Conservation (phyloP, 2,888 invertebrate species). For the Dasysyrphus albostriatus region DNA sequence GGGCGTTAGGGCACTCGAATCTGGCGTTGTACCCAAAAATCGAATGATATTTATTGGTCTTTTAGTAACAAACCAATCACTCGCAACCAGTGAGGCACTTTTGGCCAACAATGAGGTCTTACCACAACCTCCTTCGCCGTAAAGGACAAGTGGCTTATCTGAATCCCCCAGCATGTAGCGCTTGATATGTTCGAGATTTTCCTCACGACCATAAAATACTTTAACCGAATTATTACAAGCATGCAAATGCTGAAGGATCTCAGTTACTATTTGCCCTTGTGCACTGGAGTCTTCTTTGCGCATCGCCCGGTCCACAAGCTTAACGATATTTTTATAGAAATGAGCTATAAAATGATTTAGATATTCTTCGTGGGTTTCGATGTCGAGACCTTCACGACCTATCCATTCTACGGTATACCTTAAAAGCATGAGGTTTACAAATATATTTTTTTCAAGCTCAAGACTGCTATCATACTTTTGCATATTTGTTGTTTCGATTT, state of each 20-base stretch:
- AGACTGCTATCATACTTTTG: conserved; percentile 88
- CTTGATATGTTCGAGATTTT: conserved; percentile 91
- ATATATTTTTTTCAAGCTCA: neutral
- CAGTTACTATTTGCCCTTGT: conserved; percentile 96
- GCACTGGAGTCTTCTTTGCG: conserved; percentile 97
- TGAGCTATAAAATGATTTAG: conserved; percentile 96
- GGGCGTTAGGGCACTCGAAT: conserved; percentile 97
- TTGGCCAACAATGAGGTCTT: conserved; percentile 98
- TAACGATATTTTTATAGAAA: conserved; percentile 96
- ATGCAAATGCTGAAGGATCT: conserved; percentile 97
- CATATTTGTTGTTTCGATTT: conserved; percentile 94
- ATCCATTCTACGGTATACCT: conserved; percentile 99
- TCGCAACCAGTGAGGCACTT: conserved; percentile 92
- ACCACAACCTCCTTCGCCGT: conserved; percentile 98
- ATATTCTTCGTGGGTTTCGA: conserved; percentile 96
- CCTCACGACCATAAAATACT: conserved; percentile 96
- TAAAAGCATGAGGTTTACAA: conserved; percentile 58
- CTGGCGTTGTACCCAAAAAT: conserved; percentile 98
- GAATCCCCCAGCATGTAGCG: conserved; percentile 93
- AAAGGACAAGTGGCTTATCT: conserved; percentile 94
- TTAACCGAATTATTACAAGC: conserved; percentile 97
- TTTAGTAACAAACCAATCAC: conserved; percentile 89
- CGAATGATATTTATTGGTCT: conserved; percentile 94
- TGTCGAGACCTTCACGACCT: conserved; percentile 96
- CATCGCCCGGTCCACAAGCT: conserved; percentile 97